Percentiles rank a stretch among this genome's conserved stretches.
Evolutionary conservation across 2,888 invertebrate genomes (phyloP).

Genomic region (Acleris sparsana): DNA sequence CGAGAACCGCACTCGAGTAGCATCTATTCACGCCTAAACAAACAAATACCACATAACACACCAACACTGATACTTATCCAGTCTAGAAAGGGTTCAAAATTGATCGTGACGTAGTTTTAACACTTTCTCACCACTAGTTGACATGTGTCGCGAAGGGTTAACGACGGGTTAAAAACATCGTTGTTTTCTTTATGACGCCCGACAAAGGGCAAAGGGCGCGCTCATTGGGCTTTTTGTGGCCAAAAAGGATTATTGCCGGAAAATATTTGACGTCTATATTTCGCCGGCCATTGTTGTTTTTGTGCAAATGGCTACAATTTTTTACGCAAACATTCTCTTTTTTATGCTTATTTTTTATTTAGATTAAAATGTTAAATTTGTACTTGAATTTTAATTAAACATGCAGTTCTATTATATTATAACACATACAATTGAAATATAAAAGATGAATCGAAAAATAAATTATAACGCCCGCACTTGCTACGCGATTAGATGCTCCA

Average conservation of each 20-base stretch:
- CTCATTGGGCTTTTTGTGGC: constrained; percentile 54
- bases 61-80: constrained; percentile 30
- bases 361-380: not conserved
- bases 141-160: constrained; percentile 75
- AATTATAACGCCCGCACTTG: constrained; percentile 53
- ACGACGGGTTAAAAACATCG: constrained; percentile 65
- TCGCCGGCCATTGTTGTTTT: constrained; percentile 31
- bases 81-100: constrained; percentile 31
- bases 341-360: not conserved
- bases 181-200: constrained; percentile 74
- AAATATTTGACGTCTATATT: constrained; percentile 63
- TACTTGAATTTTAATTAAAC: not conserved
- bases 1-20: constrained; percentile 47
- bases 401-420: not conserved
- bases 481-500: constrained; percentile 42
- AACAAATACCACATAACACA: constrained; percentile 28
- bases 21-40: constrained; percentile 39
- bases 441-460: constrained; percentile 19
- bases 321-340: constrained; percentile 9
- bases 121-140: constrained; percentile 56
- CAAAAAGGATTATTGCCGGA: constrained; percentile 61
- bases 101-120: constrained; percentile 45
- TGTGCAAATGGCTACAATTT: constrained; percentile 29
- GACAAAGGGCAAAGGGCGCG: constrained; percentile 68
- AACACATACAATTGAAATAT: constrained; percentile 26